A percentile compares a stretch with the other conserved stretches of the same genome.
Conservation (phyloP, 2,888 invertebrate species). For the Linnaemya tessellans region DNA sequence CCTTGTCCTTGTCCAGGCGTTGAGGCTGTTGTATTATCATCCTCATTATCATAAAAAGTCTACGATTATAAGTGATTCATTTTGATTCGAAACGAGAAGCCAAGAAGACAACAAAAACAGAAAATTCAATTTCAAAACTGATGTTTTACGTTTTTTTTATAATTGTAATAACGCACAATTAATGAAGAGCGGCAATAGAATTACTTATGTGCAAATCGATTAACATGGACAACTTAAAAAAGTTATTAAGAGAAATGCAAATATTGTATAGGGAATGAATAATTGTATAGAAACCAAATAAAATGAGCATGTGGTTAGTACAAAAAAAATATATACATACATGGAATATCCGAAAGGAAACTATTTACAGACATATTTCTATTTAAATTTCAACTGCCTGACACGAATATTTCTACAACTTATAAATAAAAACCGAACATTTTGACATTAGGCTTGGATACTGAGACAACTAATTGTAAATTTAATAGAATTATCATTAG, state of each 20-base stretch:
- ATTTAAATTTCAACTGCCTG: conserved; percentile 20
- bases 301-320: conserved; percentile 38
- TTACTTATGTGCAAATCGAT: conserved; percentile 39
- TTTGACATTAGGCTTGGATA: conserved; percentile 60
- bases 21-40: conserved; percentile 83
- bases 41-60: conserved; percentile 83
- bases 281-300: conserved; percentile 47
- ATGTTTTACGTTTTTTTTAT: conserved; percentile 48
- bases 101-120: conserved; percentile 75
- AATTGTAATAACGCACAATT: conserved; percentile 40
- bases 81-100: conserved; percentile 68
- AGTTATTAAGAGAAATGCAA: conserved; percentile 30
- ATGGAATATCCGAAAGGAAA: conserved; percentile 18
- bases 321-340: conserved; percentile 18
- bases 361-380: conserved; percentile 33
- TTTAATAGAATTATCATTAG: conserved; percentile 4
- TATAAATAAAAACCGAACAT: conserved; percentile 51
- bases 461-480: conserved; percentile 52
- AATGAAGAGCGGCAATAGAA: conserved; percentile 39
- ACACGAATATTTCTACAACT: conserved; percentile 49
- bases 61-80: conserved; percentile 75
- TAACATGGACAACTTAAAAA: conserved; percentile 61
- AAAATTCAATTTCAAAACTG: conserved; percentile 68
- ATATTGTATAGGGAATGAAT: conserved; percentile 17
- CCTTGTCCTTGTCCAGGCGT: conserved; percentile 84